Evolutionary conservation across 2,888 invertebrate species (phyloP).

Genomic region (Spatulosminthurus flaviceps): DNA sequence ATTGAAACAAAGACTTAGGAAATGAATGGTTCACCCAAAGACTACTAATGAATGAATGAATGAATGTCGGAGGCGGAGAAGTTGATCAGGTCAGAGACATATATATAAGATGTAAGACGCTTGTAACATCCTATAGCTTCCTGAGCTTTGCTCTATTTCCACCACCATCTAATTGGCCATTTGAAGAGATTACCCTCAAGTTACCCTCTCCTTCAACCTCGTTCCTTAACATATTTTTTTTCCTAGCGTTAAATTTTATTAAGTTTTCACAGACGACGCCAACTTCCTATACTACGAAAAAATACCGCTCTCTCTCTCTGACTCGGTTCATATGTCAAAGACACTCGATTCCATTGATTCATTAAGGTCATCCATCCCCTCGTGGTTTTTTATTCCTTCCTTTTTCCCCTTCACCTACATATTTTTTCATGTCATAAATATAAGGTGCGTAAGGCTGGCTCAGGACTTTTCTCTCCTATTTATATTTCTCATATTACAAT

Average conservation of each 20-base stretch:
- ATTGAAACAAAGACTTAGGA: conserved; percentile 30
- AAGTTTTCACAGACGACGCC: neutral
- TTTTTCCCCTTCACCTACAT: neutral
- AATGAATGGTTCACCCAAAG: conserved; percentile 36
- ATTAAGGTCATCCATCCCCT: conserved; percentile 19
- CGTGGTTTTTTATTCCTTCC: neutral
- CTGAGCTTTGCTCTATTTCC: conserved; percentile 15
- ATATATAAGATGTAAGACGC: neutral
- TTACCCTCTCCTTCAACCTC: neutral
- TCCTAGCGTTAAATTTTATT: conserved; percentile 33
- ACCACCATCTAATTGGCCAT: conserved; percentile 23
- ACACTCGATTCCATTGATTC: conserved; percentile 24
- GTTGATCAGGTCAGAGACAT: neutral
- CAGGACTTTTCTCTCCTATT: neutral
- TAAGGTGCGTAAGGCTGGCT: no score
- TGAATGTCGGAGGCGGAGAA: no score
- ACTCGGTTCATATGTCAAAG: conserved; percentile 15
- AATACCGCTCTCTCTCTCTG: no score
- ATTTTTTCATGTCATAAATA: neutral
- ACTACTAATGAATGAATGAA: conserved; percentile 35
- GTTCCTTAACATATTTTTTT: neutral
- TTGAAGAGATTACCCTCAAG: conserved; percentile 22
- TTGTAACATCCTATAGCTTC: neutral
- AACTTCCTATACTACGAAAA: neutral
- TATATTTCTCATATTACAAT: neutral